Percentiles rank a stretch among this genome's conserved stretches.
phyloP scores from a whole-genome alignment of 2,888 invertebrate species.

The Agonopterix heracliana region DNA sequence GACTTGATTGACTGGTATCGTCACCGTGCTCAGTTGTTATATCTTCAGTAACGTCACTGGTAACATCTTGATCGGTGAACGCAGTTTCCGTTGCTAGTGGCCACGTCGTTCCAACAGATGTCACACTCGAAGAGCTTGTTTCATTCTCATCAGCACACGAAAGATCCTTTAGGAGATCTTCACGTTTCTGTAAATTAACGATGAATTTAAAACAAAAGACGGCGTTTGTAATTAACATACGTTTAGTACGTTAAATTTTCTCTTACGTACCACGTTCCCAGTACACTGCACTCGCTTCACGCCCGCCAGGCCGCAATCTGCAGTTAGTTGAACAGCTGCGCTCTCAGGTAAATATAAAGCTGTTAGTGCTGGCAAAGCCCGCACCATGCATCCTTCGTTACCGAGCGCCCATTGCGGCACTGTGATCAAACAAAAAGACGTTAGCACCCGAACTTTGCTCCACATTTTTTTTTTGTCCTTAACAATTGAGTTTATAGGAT shows the following conservation, averaged over 20 bases:
- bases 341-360: conserved; percentile 86
- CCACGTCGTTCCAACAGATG: conserved; percentile 33
- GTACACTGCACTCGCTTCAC: conserved; percentile 84
- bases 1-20: conserved; percentile 33
- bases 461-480: too few relatives aligned
- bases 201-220: neutral
- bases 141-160: conserved; percentile 75
- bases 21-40: conserved; percentile 42
- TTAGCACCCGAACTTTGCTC: too few relatives aligned
- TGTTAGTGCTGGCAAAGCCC: conserved; percentile 83
- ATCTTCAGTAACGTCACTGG: conserved; percentile 40
- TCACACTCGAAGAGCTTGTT: conserved; percentile 29
- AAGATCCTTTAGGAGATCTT: conserved; percentile 76
- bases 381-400: conserved; percentile 81
- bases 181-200: conserved; percentile 70
- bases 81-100: conserved; percentile 33
- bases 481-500: too few relatives aligned
- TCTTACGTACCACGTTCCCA: conserved; percentile 80
- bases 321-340: conserved; percentile 83
- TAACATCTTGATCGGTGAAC: conserved; percentile 41
- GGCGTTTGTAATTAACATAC: too few relatives aligned
- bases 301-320: conserved; percentile 85
- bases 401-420: conserved; percentile 86
- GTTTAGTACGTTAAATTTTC: too few relatives aligned
- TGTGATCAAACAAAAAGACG: conserved; percentile 41